Percentiles rank a stretch among this genome's conserved stretches.
Evolutionary conservation across 2,888 invertebrate genomes (phyloP).

Genomic region (Macropis europaea): DNA sequence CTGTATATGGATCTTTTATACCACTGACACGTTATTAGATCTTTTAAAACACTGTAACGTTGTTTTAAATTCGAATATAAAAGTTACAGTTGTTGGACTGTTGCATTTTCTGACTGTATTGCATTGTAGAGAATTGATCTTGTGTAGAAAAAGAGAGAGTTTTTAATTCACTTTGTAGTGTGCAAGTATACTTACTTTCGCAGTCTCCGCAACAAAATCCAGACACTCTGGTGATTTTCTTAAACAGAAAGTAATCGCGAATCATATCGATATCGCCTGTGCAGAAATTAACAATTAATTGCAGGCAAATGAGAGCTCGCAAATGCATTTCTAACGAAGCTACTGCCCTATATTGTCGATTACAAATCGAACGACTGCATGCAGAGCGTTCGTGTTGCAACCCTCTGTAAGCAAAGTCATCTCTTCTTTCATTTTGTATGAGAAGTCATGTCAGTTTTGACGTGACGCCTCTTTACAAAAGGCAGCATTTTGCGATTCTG

Average conservation of each 20-base stretch:
- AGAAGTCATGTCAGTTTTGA: slow-evolving; percentile 32
- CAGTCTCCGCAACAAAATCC: slow-evolving; percentile 61
- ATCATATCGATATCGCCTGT: slow-evolving; percentile 43
- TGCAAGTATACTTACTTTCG: slow-evolving; percentile 39
- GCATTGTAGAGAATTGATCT: no score
- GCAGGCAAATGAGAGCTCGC: slow-evolving; percentile 17
- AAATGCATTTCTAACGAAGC: slow-evolving; percentile 13
- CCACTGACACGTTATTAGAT: no score
- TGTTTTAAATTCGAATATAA: no score
- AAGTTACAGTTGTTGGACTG: neutral
- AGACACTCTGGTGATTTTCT: slow-evolving; percentile 53
- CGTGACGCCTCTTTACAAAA: neutral
- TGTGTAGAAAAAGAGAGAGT: no score
- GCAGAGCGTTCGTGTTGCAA: slow-evolving; percentile 12
- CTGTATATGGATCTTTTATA: no score
- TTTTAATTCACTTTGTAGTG: no score
- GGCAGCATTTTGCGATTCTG: neutral
- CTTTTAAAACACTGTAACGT: no score
- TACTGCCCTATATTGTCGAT: neutral
- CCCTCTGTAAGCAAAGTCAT: neutral
- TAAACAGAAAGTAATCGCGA: slow-evolving; percentile 60
- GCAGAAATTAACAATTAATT: slow-evolving; percentile 13
- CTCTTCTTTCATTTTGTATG: slow-evolving; percentile 32
- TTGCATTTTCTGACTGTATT: no score
- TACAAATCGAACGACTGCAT: slow-evolving; percentile 2